Evolutionary conservation across 2,797 vertebrate species (phyloP).

Genomic region (Halcyon leucocephala): DNA sequence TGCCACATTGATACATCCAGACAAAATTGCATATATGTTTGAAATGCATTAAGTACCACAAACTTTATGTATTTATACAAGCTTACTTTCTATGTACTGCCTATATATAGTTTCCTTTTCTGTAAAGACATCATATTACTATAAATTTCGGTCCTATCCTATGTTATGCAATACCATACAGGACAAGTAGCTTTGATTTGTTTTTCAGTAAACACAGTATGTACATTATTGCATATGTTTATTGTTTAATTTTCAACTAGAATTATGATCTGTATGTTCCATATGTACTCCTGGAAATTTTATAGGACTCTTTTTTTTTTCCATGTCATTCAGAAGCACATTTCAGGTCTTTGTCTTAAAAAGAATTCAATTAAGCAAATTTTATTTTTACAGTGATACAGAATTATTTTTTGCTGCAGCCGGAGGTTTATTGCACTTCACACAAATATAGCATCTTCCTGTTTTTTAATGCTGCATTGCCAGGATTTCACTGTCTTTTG

Average conservation of each 20-base stretch:
- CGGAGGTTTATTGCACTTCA: background rate
- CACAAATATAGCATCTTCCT: background rate
- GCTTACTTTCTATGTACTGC: background rate
- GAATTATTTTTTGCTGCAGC: background rate
- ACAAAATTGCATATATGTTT: background rate
- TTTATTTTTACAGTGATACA: background rate
- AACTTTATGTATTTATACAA: background rate
- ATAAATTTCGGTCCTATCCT: background rate
- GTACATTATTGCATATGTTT: background rate
- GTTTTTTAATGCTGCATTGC: background rate
- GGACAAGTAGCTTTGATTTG: background rate
- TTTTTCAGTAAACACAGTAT: background rate
- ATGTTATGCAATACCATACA: background rate
- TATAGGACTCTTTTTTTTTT: background rate
- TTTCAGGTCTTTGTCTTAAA: background rate
- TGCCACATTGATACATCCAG: background rate
- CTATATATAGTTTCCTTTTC: background rate
- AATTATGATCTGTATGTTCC: background rate
- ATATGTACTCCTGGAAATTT: background rate
- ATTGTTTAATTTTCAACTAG: background rate
- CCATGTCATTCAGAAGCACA: background rate
- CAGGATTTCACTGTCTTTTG: background rate
- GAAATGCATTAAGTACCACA: background rate
- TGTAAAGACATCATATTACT: background rate
- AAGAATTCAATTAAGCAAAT: background rate